Evolutionary conservation across 2,113 vertebrate genomes (phyloP).

Genomic region (Bujurquina vittata): DNA sequence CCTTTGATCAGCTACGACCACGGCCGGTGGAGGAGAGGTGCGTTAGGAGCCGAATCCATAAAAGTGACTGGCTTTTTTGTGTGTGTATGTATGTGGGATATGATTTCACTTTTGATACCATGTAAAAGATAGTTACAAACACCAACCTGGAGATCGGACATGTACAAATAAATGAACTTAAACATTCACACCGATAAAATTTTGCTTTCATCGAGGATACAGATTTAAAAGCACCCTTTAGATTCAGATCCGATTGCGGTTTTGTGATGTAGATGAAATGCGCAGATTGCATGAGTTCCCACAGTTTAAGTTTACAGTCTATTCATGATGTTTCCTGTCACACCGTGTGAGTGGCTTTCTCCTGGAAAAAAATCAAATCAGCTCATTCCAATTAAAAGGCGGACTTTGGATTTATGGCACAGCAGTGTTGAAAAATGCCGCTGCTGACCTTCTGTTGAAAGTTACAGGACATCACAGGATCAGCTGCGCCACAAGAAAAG

Average conservation of each 20-base stretch:
- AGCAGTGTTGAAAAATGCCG: not conserved
- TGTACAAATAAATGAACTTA: not conserved
- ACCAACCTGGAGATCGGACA: not conserved
- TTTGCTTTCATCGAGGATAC: not conserved
- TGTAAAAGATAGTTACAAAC: not conserved
- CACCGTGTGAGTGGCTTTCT: slow-evolving; percentile 1
- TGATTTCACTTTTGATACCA: not conserved
- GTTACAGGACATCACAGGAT: not conserved
- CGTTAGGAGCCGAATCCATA: not conserved
- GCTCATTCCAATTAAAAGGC: not conserved
- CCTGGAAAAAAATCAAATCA: not conserved
- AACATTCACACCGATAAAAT: not conserved
- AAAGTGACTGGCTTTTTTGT: not conserved
- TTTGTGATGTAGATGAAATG: not conserved
- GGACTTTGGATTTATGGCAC: not conserved
- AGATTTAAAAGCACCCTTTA: not conserved
- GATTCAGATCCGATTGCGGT: not conserved
- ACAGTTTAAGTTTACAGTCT: slow-evolving; percentile 7
- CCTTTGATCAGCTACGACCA: slow-evolving; percentile 48
- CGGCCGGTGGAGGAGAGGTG: slow-evolving; percentile 20
- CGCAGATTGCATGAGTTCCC: not conserved
- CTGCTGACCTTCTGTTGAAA: not conserved
- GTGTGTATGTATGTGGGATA: not conserved
- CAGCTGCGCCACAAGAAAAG: not conserved
- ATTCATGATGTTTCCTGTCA: slow-evolving; percentile 6